Percentiles rank a stretch among this genome's conserved stretches.
phyloP scores from a whole-genome alignment of 2,888 invertebrate species.

The Trissolcus japonicus region DNA sequence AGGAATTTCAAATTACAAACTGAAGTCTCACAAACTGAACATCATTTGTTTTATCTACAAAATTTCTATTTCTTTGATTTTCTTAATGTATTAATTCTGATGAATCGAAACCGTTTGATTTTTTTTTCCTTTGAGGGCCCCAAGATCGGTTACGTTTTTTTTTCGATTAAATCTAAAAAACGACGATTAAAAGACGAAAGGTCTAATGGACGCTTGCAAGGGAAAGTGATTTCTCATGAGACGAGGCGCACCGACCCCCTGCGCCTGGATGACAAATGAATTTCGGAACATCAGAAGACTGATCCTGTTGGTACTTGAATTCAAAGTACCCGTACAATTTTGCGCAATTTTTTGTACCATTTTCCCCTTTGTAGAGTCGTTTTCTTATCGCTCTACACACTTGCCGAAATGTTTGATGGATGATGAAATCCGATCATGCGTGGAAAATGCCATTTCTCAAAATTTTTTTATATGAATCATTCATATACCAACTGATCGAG shows the following conservation, averaged over 20 bases:
- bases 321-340: slow-evolving; percentile 53
- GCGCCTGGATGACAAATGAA: slow-evolving; percentile 71
- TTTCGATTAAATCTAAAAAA: slow-evolving; percentile 49
- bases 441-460: slow-evolving; percentile 68
- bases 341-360: slow-evolving; percentile 37
- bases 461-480: neutral
- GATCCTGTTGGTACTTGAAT: slow-evolving; percentile 56
- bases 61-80: too few species aligned
- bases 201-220: slow-evolving; percentile 45
- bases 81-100: slow-evolving; percentile 17
- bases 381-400: slow-evolving; percentile 49
- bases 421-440: slow-evolving; percentile 71
- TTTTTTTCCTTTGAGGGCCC: slow-evolving; percentile 22
- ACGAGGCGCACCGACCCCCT: slow-evolving; percentile 52
- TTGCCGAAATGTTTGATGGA: slow-evolving; percentile 69
- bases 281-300: slow-evolving; percentile 60
- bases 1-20: too few species aligned
- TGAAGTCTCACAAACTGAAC: too few species aligned
- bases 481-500: slow-evolving; percentile 5
- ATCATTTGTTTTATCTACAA: too few species aligned
- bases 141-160: slow-evolving; percentile 40
- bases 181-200: slow-evolving; percentile 62
- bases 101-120: neutral
- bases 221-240: slow-evolving; percentile 65
- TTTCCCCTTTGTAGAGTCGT: slow-evolving; percentile 32